A percentile compares a stretch with the other conserved stretches of the same genome.
These are phyloP conservation scores for Pomacea maculata DNA, from an alignment of 1,140 invertebrate genomes.

Conservation along the genomic window DNA sequence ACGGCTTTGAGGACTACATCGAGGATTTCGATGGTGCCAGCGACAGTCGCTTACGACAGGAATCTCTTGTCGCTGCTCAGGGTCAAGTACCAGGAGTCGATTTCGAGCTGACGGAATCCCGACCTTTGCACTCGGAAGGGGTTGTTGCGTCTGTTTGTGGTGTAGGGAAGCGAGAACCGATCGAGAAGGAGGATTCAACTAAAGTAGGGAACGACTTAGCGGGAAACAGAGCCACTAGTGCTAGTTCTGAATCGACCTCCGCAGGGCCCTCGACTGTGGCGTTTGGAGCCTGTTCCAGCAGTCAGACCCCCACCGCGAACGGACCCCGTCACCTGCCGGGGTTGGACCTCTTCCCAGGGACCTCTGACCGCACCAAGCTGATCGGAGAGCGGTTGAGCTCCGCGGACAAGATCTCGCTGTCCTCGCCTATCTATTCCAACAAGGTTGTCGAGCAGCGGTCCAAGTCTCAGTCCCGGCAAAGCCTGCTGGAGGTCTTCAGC, in stretches of 20 bases:
- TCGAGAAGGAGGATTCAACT: too few species aligned
- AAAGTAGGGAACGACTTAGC: background rate
- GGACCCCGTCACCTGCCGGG: slow-evolving; percentile 72
- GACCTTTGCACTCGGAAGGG: too few species aligned
- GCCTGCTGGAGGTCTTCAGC: slow-evolving; percentile 75
- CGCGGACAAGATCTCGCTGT: slow-evolving; percentile 59
- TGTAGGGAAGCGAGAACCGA: too few species aligned
- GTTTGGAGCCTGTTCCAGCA: background rate
- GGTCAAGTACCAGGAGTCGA: background rate
- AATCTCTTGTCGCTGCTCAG: background rate
- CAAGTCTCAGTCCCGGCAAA: slow-evolving; percentile 71
- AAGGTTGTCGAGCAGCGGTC: slow-evolving; percentile 55
- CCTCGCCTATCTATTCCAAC: slow-evolving; percentile 58
- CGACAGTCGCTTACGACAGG: background rate
- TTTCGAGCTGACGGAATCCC: slow-evolving; percentile 5
- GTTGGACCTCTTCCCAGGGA: slow-evolving; percentile 43
- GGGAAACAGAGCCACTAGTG: background rate
- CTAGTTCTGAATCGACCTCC: background rate
- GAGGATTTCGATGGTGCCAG: slow-evolving; percentile 30
- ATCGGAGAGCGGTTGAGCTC: slow-evolving; percentile 61
- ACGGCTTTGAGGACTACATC: slow-evolving; percentile 28
- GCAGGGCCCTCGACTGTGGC: background rate
- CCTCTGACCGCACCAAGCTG: slow-evolving; percentile 66
- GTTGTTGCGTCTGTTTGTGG: too few species aligned
- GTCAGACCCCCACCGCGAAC: slow-evolving; percentile 67